Evolutionary conservation across 2,797 vertebrate genomes (phyloP).

Genomic region (Sebastes taczanowskii): DNA sequence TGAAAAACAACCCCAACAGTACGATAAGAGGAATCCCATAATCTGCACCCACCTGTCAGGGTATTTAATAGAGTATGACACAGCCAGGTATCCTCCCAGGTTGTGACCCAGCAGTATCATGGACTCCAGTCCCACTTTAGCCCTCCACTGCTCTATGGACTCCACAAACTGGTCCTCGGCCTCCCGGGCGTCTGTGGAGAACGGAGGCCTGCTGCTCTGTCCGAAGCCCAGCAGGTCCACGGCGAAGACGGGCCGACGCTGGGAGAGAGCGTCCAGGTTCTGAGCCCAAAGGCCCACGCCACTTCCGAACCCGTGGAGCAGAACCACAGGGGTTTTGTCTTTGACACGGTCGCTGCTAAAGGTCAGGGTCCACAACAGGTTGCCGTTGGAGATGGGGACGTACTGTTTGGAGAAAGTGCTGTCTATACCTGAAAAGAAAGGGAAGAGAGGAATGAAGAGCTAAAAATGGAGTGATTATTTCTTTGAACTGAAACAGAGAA

Average conservation of each 20-base stretch:
- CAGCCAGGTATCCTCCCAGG: constrained; percentile 92
- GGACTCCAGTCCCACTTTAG: constrained; percentile 85
- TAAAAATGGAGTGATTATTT: background rate
- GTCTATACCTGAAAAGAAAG: constrained; percentile 82
- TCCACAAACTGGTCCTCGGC: constrained; percentile 94
- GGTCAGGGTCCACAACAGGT: constrained; percentile 90
- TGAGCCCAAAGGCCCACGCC: constrained; percentile 95
- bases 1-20: background rate
- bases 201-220: constrained; percentile 91
- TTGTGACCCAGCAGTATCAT: constrained; percentile 96
- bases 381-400: constrained; percentile 84
- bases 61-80: constrained; percentile 90
- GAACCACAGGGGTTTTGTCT: constrained; percentile 89
- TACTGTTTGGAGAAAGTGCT: constrained; percentile 85
- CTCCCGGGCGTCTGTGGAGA: constrained; percentile 84
- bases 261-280: constrained; percentile 90
- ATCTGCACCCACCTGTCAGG: constrained; percentile 86
- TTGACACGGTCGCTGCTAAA: constrained; percentile 71
- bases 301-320: constrained; percentile 94
- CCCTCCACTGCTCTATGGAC: constrained; percentile 94
- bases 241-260: constrained; percentile 87
- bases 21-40: background rate
- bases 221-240: constrained; percentile 95
- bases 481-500: background rate
- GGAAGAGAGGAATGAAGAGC: background rate